Conservation (phyloP, 2,113 vertebrate genomes). For the Platichthys stellatus region DNA sequence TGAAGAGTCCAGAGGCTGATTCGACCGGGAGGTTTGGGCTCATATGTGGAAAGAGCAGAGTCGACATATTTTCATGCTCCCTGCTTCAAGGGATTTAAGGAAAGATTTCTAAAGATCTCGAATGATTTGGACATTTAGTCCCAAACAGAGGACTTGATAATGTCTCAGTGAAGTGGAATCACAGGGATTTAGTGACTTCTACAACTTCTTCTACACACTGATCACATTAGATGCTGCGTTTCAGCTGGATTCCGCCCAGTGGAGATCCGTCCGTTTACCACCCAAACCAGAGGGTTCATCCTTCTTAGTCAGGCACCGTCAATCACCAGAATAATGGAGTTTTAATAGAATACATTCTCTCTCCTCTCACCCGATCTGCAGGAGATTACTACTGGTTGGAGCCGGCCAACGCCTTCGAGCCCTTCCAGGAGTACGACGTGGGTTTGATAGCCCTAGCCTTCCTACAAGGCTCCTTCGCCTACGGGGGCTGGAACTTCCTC, state of each 20-base stretch:
- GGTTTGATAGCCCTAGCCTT: conserved; percentile 90
- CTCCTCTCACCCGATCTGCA: conserved; percentile 43
- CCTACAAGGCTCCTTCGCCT: conserved; percentile 93
- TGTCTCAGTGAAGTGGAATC: no score
- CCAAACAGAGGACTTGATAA: not conserved
- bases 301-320: no score
- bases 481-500: conserved; percentile 95
- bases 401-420: conserved; percentile 89
- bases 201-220: no score
- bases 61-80: conserved; percentile 1
- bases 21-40: conserved; percentile 28
- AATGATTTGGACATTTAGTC: conserved; percentile 10
- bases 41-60: not conserved
- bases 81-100: conserved; percentile 7
- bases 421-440: conserved; percentile 88
- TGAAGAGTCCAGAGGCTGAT: conserved; percentile 29
- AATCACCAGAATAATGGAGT: no score
- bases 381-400: conserved; percentile 94
- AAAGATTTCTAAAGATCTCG: not conserved
- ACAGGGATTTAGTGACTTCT: no score
- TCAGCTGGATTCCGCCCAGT: no score
- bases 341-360: not conserved
- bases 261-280: no score
- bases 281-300: no score
- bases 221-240: no score